Conservation (phyloP, 2,888 invertebrate genomes). For the Volucella inflata region DNA sequence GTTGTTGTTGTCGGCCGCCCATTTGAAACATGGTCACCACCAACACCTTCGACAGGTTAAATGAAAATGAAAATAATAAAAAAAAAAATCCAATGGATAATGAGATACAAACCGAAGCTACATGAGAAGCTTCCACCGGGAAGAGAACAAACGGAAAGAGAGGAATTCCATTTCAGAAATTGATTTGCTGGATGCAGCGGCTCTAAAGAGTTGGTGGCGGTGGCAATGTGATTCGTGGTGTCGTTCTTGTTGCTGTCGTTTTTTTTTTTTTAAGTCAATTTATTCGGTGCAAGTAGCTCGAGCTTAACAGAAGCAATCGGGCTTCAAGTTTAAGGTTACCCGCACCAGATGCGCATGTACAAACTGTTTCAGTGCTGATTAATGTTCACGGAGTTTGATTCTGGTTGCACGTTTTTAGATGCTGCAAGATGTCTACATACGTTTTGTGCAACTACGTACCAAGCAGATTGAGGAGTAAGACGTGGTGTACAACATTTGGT, state of each 20-base stretch:
- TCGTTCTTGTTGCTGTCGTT: neutral
- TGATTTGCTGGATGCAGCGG: slow-evolving; percentile 58
- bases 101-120: slow-evolving; percentile 68
- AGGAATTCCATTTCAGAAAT: slow-evolving; percentile 68
- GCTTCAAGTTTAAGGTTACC: slow-evolving; percentile 57
- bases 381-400: slow-evolving; percentile 43
- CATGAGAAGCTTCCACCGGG: slow-evolving; percentile 13
- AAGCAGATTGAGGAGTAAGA: no score
- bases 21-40: slow-evolving; percentile 83
- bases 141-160: slow-evolving; percentile 43
- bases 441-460: no score
- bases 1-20: slow-evolving; percentile 67
- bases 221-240: slow-evolving; percentile 29
- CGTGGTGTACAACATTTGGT: no score
- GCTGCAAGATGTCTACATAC: neutral
- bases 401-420: slow-evolving; percentile 21
- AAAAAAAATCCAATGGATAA: slow-evolving; percentile 57
- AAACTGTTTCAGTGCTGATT: slow-evolving; percentile 42
- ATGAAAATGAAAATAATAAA: slow-evolving; percentile 66
- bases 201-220: slow-evolving; percentile 11
- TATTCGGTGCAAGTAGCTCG: slow-evolving; percentile 48
- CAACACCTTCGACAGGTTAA: slow-evolving; percentile 84
- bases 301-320: slow-evolving; percentile 58
- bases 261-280: slow-evolving; percentile 25
- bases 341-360: slow-evolving; percentile 48